A percentile compares a stretch with the other conserved stretches of the same genome.
Conservation (phyloP, 2,888 invertebrate species). For the Macrophya alboannulata region DNA sequence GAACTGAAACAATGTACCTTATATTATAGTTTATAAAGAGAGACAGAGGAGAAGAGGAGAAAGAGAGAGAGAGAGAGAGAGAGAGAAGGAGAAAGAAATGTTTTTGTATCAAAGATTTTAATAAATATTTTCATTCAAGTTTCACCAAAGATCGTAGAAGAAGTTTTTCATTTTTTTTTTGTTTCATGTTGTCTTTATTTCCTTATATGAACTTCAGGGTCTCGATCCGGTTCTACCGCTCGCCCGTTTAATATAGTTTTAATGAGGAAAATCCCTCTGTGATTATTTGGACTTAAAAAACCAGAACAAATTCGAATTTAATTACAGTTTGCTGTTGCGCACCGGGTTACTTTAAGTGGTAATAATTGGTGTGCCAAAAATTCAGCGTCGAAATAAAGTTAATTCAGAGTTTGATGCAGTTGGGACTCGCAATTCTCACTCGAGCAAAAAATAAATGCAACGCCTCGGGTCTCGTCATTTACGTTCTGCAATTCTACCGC, state of each 20-base stretch:
- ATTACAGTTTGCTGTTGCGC: conserved; percentile 30
- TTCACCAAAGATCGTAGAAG: conserved; percentile 10
- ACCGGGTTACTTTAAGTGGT: conserved; percentile 44
- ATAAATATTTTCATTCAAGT: conserved; percentile 62
- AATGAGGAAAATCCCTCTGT: conserved; percentile 54
- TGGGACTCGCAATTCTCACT: conserved; percentile 8
- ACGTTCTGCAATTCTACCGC: neutral
- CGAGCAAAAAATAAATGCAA: conserved; percentile 37
- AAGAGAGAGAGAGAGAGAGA: neutral
- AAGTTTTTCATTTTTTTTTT: neutral
- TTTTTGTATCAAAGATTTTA: conserved; percentile 67
- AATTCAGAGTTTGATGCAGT: conserved; percentile 47
- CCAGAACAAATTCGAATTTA: conserved; percentile 56
- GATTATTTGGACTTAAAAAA: conserved; percentile 47
- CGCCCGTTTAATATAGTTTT: conserved; percentile 35
- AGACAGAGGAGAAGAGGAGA: neutral
- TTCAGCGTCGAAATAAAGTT: conserved; percentile 48
- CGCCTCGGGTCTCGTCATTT: conserved; percentile 40
- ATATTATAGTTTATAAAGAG: conserved; percentile 2
- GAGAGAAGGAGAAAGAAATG: conserved; percentile 2
- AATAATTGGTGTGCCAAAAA: conserved; percentile 53
- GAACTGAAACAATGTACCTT: conserved; percentile 54
- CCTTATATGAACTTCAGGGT: neutral
- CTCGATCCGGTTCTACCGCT: conserved; percentile 38
- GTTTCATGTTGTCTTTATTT: neutral